Evolutionary conservation across 2,113 vertebrate genomes (phyloP), one percentile per base, ranked within the genome.

Genomic region (Macquaria ambigua): DNA sequence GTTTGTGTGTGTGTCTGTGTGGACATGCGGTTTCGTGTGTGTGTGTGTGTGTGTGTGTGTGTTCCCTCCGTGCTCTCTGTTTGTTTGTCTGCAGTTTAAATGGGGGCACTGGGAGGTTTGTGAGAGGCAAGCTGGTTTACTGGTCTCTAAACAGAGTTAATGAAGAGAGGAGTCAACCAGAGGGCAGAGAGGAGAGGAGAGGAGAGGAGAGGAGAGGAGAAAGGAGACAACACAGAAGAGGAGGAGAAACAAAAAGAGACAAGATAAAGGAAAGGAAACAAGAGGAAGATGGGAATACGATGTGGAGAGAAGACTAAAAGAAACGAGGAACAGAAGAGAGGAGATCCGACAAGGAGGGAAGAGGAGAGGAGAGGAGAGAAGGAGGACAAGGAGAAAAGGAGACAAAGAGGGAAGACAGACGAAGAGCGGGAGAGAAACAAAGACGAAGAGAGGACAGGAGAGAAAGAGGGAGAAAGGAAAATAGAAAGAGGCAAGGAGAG

Each of bases 61-160:
- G 81, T 63, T 68, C 43, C 46, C 56, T 77, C n/a, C 16, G 5
- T n/a, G 61, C 55, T 73, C 56, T 70, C 6, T 87, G 67, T 93
- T 88, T 92, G 93, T 92, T 92, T 93, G 85, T 83, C 25, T n/a
- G 28, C 52, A 34, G 34, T 95, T 94, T 89, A 93, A 90, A 89
- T 77, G 72, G 77, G 89, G 89, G 86, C 81, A 75, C 82, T 53
- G 75, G 74, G 81, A 93, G 90, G 79, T 91, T 94, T 90, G 90
- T 48, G 83, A 91, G 86, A 87, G 55, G 73, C 87, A 77, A 75
- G 85, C 69, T 85, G 86, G 82, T 91, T 91, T 89, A 90, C 87
- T 91, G 87, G 83, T 63, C 88, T 88, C 87, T 82, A 83, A 92
- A 92, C 80, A 84, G 68, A 88, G 72, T 69, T 85, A 90, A 93